Base-by-base conservation (phyloP, 2,797 vertebrate species). In the Coilia nasus region DNA sequence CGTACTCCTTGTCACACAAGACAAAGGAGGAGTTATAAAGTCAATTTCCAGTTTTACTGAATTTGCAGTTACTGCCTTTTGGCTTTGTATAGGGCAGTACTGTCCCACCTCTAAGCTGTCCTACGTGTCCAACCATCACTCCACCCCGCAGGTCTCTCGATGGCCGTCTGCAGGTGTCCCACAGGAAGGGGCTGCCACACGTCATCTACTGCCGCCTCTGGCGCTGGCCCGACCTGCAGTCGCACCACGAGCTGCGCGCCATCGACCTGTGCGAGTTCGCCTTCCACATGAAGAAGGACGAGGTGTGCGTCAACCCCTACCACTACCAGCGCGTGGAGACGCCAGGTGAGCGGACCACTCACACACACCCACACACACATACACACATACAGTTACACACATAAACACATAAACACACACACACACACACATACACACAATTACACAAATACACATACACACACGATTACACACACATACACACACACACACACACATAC, bases 121-220 rank as follows among this genome's bases (percentile, higher is more conserved):
- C 60, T 23, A 3, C 35, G 9, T 31, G 9, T 31, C 60, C n/a
- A n/a, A n/a, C n/a, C 19, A 28, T 44, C 47, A 91, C 6, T 75
- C 2, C 86, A 44, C 78, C 23, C n/a, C n/a, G 17, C 91, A 99
- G 98, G 87, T 99, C 98, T 31, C 93, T 99, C 90, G 98, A 99
- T 89, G 98, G 98, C 64, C 95, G 98, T 21, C 94, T 99, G 86
- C 98, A 99, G 87, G 98, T 99, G 0, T 99, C 98, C 86, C 98
- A 99, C 92, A 96, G 98, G 56, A 99, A 99, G 81, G 98, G 98
- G 0, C 96, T 99, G 9, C 98, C 98, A 0, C 98, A 99, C 0
- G 98, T 99, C 87, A 99, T 99, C 94, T 99, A 99, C 92, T 99
- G 98, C 93, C 98, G 98, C n/a, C 95, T 99, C 84, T 99, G 98